Base-by-base conservation (phyloP, 2,113 vertebrate species). In the Corapipo altera region DNA sequence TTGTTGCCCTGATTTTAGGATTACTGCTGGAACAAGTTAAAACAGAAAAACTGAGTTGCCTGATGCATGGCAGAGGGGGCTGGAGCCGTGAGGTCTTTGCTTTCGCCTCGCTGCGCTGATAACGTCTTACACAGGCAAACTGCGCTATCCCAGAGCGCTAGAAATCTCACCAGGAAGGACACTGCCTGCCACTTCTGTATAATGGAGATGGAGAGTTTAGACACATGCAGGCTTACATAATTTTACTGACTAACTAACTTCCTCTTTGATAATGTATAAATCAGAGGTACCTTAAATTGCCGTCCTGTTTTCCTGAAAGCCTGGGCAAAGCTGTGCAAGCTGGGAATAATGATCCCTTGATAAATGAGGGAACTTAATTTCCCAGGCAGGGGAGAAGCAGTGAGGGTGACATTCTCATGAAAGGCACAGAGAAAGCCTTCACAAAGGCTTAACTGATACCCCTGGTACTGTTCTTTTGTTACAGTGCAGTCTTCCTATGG, bases 161-260 rank as follows among this genome's bases (percentile, higher is more conserved):
- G 82, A 94, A 88, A 72, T 90, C 90, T 94, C 28, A 0, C 69
- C 0, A 4, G 79, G 79, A 92, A 96, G 88, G 86, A 78, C 26
- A 23, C 32, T 67, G 83, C 64, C 79, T 90, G 85, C 57, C 90
- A 83, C 52, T 94, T 72, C 83, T 89, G 48, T 57, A 52, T 81
- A 86, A 94, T 39, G 73, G 83, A 95, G 88, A 94, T 86, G 69
- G 61, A 96, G 86, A 9, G 1, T 86, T 93, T 82, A 93, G 92
- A 79, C 66, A 89, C 80, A 92, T 0, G 6, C 65, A 87, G 58
- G 61, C 66, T 96, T 94, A 94, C 86, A 92, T 95, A 95, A 96
- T 97, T 96, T 93, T 89, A 66, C 85, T 51, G 39, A 93, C 57
- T 91, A 82, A 93, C 61, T 94, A 83, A 70, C 80, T 96, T 94